A percentile compares a stretch with the other conserved stretches of the same genome.
Conservation (phyloP, 1,140 invertebrate species). For the Hylyphantes graminicola region DNA sequence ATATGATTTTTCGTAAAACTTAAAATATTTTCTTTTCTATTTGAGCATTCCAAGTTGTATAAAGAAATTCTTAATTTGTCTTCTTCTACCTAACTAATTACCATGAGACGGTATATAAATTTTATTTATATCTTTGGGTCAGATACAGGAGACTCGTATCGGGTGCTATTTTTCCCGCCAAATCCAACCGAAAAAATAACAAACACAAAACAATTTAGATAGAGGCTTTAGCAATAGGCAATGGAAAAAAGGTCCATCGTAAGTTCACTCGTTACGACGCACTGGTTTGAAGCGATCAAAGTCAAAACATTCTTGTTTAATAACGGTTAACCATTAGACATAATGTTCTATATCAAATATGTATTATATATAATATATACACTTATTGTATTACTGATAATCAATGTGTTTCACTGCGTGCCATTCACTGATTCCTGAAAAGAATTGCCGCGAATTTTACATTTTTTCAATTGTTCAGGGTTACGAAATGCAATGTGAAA, state of each 20-base stretch:
- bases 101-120: too few species aligned
- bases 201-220: constrained; percentile 54
- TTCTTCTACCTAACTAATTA: too few species aligned
- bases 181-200: background rate
- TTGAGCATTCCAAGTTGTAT: too few species aligned
- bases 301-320: constrained; percentile 46
- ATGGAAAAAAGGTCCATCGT: constrained; percentile 37
- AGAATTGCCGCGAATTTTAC: too few species aligned
- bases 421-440: background rate
- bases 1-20: too few species aligned
- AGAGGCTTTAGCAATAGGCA: constrained; percentile 27
- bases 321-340: constrained; percentile 29
- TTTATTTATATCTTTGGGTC: too few species aligned
- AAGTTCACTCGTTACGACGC: constrained; percentile 50
- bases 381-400: constrained; percentile 41
- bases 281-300: constrained; percentile 54
- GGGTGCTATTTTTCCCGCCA: too few species aligned
- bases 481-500: too few species aligned
- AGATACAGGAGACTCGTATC: too few species aligned
- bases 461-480: too few species aligned
- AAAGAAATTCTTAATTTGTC: too few species aligned
- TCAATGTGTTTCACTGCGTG: constrained; percentile 39
- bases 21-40: too few species aligned
- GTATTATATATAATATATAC: constrained; percentile 43
- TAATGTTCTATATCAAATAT: constrained; percentile 20